These are phyloP conservation scores for Trichogramma pretiosum DNA, from an alignment of 1,140 invertebrate genomes.

Conservation along the genomic window DNA sequence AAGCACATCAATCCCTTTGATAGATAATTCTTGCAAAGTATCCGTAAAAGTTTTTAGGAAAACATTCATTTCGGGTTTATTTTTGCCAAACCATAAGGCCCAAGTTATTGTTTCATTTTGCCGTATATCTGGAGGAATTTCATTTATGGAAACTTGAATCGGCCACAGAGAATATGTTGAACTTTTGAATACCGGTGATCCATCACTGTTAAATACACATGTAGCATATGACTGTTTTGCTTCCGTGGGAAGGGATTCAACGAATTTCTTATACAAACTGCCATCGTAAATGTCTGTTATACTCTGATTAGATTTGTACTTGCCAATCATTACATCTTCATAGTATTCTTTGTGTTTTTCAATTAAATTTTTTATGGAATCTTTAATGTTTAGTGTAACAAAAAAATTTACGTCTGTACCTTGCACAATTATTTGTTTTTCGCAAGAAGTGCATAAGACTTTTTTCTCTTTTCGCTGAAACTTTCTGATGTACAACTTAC, in stretches of 20 bases:
- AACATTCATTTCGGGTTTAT: neutral
- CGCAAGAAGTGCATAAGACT: neutral
- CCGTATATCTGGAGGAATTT: neutral
- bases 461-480: neutral
- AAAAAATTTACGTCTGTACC: neutral
- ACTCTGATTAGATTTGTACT: neutral
- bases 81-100: neutral
- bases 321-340: neutral
- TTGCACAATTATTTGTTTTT: neutral
- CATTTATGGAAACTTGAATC: neutral
- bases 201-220: neutral
- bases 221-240: neutral
- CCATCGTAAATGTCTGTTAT: neutral
- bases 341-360: neutral
- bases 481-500: neutral
- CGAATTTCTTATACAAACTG: neutral
- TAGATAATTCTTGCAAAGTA: neutral
- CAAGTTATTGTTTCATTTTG: neutral
- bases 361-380: neutral
- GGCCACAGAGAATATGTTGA: neutral
- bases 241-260: neutral
- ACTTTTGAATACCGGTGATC: too few relatives aligned
- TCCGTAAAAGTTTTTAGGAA: neutral
- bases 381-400: neutral
- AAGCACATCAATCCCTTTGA: neutral